Conservation (phyloP, 2,113 vertebrate genomes). For the Picathartes gymnocephalus region DNA sequence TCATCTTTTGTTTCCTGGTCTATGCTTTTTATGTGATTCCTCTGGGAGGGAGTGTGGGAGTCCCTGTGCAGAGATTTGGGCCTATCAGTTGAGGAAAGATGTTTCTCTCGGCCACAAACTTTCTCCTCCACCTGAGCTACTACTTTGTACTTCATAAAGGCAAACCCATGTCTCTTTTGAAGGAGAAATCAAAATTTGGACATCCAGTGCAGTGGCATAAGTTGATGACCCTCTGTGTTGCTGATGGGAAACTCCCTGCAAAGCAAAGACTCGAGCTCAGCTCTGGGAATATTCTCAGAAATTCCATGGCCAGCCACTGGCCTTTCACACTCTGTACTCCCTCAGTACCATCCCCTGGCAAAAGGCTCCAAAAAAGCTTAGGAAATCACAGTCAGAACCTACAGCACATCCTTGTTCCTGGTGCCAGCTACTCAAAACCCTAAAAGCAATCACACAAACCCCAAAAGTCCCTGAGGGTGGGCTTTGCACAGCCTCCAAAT, state of each 20-base stretch:
- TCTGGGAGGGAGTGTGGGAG: neutral
- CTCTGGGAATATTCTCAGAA: neutral
- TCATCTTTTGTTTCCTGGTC: neutral
- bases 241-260: neutral
- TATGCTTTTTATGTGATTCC: neutral
- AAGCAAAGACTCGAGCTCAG: neutral
- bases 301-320: neutral
- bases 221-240: neutral
- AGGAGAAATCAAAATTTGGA: neutral
- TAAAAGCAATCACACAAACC: neutral
- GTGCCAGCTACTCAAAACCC: neutral
- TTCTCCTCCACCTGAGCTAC: neutral
- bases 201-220: neutral
- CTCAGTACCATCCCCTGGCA: neutral
- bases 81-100: neutral
- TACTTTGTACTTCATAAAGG: neutral
- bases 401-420: neutral
- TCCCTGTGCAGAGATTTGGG: neutral
- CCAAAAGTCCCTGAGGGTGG: neutral
- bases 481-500: neutral
- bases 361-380: neutral
- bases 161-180: neutral
- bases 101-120: neutral
- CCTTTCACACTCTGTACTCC: neutral
- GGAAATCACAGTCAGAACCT: neutral